phyloP scores from a whole-genome alignment of 2,888 invertebrate species.

The Drosophila nigritarsus region DNA sequence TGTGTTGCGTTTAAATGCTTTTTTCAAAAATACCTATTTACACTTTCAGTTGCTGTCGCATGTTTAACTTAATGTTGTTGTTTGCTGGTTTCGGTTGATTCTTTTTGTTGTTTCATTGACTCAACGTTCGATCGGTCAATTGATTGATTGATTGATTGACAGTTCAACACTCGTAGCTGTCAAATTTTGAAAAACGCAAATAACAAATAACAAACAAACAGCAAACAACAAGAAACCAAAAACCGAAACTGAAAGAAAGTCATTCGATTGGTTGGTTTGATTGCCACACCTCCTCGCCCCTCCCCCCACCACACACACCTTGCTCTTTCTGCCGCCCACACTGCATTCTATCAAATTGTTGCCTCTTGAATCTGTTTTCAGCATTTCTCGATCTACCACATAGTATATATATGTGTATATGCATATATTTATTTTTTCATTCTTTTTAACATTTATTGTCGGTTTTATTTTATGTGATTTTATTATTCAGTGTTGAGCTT shows the following conservation, averaged over 20 bases:
- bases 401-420: slow-evolving; percentile 4
- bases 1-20: slow-evolving; percentile 31
- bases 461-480: slow-evolving; percentile 52
- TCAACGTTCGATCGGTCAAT: slow-evolving; percentile 41
- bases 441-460: slow-evolving; percentile 18
- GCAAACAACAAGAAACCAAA: slow-evolving; percentile 3
- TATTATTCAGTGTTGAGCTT: slow-evolving; percentile 66
- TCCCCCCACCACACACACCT: neutral
- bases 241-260: slow-evolving; percentile 2
- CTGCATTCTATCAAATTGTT: slow-evolving; percentile 1
- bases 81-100: neutral
- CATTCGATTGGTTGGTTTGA: slow-evolving; percentile 3
- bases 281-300: neutral
- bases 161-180: slow-evolving; percentile 84
- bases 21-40: slow-evolving; percentile 14
- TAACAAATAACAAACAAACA: neutral
- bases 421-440: slow-evolving; percentile 3
- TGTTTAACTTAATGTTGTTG: slow-evolving; percentile 13
- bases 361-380: neutral
- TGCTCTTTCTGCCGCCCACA: slow-evolving; percentile 3
- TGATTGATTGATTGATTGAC: slow-evolving; percentile 77
- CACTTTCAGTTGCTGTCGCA: slow-evolving; percentile 17
- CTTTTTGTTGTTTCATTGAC: slow-evolving; percentile 48
- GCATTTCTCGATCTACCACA: neutral
- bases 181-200: slow-evolving; percentile 62